Base-by-base conservation (phyloP, 1,140 invertebrate genomes). In the Drosophila subobscura region DNA sequence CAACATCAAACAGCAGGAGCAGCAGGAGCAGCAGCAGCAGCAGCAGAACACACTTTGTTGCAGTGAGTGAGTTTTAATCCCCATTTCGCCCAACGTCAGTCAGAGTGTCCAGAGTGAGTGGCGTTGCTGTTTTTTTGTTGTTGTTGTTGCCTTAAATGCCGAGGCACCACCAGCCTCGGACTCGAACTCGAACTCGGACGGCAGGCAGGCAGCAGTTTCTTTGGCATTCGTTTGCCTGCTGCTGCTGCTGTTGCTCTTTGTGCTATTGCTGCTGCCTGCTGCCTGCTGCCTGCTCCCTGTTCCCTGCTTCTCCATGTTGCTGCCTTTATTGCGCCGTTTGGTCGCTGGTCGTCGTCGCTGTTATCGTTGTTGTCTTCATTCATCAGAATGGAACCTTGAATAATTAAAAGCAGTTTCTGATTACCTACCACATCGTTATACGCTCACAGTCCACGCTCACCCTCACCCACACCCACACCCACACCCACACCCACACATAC, bases 321-420 rank as follows among this genome's bases (percentile, higher is more conserved):
- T 73, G 85, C 80, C 68, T 80, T 85, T 89, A 76, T 88, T 84
- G 76, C 79, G 67, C 86, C 60, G 80, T 86, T 90, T 80, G 77
- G 73, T 20, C 77, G 68, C 56, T 86, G 73, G 76, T 63, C 56
- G 70, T 53, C 55, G 66, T 70, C 66, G 40, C 45, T 65, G 81
- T 80, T 85, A 70, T 73, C 70, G 79, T 71, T 79, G 64, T 81
- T 89, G 86, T 89, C 83, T 84, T 89, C 84, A 89, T 89, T 89
- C 84, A 89, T 89, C 84, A 89, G 84, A 89, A 89, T 89, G 84
- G 84, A 89, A 89, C 84, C 84, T 89, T 89, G 84, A 89, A 89
- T 89, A 89, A 89, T 89, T 89, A 89, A 86, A 89, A 89, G 79
- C 84, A 79, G 84, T 84, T 89, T 89, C 84, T 89, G 84, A 89